These are phyloP conservation scores for Lasioglossum zephyrum DNA, from an alignment of 2,888 invertebrate genomes.

Conservation along the genomic window DNA sequence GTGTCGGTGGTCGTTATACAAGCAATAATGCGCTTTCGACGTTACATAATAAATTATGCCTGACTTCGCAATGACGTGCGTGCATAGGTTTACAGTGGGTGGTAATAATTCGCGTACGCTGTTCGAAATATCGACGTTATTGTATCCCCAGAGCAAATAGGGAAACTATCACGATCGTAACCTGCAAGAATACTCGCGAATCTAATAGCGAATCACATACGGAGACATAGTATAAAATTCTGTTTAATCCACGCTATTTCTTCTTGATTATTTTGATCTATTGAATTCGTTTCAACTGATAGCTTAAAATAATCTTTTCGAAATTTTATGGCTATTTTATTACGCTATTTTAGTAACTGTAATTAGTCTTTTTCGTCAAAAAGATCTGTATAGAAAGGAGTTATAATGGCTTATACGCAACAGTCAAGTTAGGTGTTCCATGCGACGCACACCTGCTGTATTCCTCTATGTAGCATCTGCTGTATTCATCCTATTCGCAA, in stretches of 20 bases:
- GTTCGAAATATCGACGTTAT: neutral
- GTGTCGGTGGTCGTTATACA: slow-evolving; percentile 36
- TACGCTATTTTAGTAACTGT: neutral
- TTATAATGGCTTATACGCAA: neutral
- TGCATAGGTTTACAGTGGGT: neutral
- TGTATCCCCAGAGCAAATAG: neutral
- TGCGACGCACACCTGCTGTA: neutral
- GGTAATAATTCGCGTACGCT: neutral
- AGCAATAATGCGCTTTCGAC: slow-evolving; percentile 54
- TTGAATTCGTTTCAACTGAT: neutral
- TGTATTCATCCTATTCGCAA: neutral
- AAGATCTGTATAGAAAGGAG: neutral
- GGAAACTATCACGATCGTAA: neutral
- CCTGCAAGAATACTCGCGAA: neutral
- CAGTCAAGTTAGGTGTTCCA: neutral
- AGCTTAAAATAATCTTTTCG: neutral
- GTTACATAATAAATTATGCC: slow-evolving; percentile 55
- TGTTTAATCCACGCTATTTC: neutral
- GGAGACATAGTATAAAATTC: neutral
- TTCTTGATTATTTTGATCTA: neutral
- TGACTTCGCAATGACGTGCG: slow-evolving; percentile 21
- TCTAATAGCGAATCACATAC: neutral
- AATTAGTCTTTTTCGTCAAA: neutral
- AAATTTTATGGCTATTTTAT: neutral
- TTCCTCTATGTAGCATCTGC: neutral